These are phyloP conservation scores for Sternarchorhynchus goeldii DNA, from an alignment of 2,797 vertebrate genomes.

Conservation along the genomic window DNA sequence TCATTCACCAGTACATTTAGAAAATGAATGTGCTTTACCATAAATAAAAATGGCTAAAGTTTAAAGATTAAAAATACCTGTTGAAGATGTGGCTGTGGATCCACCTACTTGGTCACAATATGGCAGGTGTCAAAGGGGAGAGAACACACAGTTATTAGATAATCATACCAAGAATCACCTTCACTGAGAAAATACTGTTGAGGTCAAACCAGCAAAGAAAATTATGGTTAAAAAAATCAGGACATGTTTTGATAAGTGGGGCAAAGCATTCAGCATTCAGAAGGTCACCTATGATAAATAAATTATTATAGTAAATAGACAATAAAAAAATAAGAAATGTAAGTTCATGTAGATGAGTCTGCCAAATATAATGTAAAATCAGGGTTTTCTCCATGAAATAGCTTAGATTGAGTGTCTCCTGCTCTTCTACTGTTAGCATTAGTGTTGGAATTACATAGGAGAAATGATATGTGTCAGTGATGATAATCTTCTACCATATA, in stretches of 20 bases:
- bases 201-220: not conserved
- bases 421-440: no score
- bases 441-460: no score
- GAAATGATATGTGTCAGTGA: no score
- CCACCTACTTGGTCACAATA: constrained; percentile 56
- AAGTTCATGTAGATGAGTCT: no score
- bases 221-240: not conserved
- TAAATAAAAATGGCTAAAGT: constrained; percentile 47
- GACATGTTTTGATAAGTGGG: not conserved
- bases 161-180: constrained; percentile 23
- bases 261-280: not conserved
- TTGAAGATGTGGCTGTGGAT: constrained; percentile 56
- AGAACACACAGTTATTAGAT: constrained; percentile 27
- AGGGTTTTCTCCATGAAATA: no score
- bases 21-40: constrained; percentile 1
- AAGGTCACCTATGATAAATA: not conserved
- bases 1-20: constrained; percentile 45
- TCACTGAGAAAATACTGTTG: constrained; percentile 17
- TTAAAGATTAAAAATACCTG: constrained; percentile 59
- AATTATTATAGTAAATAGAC: not conserved
- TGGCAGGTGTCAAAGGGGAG: constrained; percentile 35
- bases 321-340: not conserved
- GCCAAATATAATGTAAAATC: no score
- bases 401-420: no score
- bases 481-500: no score